Base-by-base conservation (phyloP, 1,140 invertebrate species). In the Brachionus manjavacas region DNA sequence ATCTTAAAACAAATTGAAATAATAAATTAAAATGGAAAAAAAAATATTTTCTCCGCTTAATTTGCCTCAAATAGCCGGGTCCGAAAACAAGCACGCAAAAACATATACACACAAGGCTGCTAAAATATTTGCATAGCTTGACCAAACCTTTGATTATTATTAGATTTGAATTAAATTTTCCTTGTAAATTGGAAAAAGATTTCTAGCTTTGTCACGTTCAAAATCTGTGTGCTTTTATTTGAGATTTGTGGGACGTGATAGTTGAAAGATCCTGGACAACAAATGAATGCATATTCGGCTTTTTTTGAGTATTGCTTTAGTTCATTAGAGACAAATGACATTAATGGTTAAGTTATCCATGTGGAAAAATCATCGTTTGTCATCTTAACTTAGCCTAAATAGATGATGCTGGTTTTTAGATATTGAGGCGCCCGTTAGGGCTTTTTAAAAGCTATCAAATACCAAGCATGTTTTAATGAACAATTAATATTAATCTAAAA, bases 1-100 rank as follows among this genome's bases (percentile, higher is more conserved):
- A 72, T 72, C 68, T 72, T 41, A 39, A 72, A 72, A 41, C 31
- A 72, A 72, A 72, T 72, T 72, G 28, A 72, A 72, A 72, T 72
- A 72, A 20, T 41, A 72, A 68, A 68, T 31, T 31, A 2, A 68
- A 39, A 68, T 31, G 31, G 3, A 68, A 68, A 31, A 64, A 64
- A 23, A 3, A n/a, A 68, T 68, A 39, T 41, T 72, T n/a, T 39
- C 39, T 72, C 31, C n/a, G 68, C 35, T 72, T 72, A 39, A 46
- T 41, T 72, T 72, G n/a, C 16, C 68, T 41, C 39, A 16, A 72
- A 39, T 39, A 39, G 7, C 31, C 16, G n/a, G 68, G 31, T 41
- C 35, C 16, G 9, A 72, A n/a, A 23, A 41, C 9, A 31, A 68
- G 66, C 16, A 39, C 31, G 20, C 14, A 72, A 41, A 72, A 41